Conservation (phyloP, 2,797 vertebrate genomes). For the Crypturellus tataupa region DNA sequence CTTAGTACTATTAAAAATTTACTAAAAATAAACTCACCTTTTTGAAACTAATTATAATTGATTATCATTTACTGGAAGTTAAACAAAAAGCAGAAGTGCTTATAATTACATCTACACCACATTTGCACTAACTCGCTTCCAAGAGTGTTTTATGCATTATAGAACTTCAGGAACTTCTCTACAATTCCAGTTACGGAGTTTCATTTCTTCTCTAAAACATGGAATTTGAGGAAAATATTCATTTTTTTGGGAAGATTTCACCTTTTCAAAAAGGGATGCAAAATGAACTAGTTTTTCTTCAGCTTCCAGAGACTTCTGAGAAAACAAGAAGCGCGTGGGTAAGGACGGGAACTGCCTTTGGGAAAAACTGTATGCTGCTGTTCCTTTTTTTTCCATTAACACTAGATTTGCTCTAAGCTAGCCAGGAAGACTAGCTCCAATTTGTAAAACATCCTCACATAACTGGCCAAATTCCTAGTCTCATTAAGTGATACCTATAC, state of each 20-base stretch:
- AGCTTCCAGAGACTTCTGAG: background rate
- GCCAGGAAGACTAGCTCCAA: slow-evolving; percentile 4
- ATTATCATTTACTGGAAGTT: background rate
- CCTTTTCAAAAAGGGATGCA: background rate
- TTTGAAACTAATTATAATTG: background rate
- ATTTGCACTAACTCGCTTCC: background rate
- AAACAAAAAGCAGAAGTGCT: background rate
- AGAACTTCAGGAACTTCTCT: background rate
- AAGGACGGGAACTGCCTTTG: background rate
- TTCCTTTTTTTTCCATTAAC: background rate
- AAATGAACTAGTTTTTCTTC: background rate
- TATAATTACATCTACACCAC: background rate
- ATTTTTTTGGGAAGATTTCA: background rate
- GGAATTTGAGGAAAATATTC: background rate
- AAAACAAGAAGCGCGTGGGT: background rate
- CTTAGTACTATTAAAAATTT: background rate
- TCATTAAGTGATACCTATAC: background rate
- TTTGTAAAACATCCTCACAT: background rate
- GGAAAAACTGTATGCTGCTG: background rate
- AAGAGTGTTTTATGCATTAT: rapidly evolving
- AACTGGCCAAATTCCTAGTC: background rate
- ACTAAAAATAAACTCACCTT: background rate
- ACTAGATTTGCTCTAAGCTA: background rate
- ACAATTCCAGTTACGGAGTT: background rate
- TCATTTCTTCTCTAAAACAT: background rate